A percentile compares a stretch with the other conserved stretches of the same genome.
Conservation (phyloP, 2,797 vertebrate species). For the Momotus momota region DNA sequence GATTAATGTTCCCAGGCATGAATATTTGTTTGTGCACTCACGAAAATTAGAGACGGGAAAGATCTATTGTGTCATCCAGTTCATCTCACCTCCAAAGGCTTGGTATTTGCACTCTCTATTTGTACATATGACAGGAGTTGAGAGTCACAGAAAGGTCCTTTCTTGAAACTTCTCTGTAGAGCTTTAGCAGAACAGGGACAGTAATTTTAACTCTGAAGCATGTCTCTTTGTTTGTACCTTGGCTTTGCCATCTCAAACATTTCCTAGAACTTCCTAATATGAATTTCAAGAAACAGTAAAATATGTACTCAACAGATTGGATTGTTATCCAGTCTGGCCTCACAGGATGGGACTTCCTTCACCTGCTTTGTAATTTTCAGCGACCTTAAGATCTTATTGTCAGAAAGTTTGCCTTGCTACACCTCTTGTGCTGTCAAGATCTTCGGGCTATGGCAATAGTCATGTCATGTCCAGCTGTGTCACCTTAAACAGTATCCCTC, state of each 20-base stretch:
- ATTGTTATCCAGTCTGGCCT: neutral
- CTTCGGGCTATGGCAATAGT: neutral
- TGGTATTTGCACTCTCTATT: neutral
- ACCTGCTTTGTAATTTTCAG: neutral
- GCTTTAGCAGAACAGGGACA: neutral
- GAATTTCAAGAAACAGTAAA: neutral
- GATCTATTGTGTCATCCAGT: neutral
- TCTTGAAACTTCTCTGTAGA: neutral
- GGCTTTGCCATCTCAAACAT: neutral
- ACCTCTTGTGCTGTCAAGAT: neutral
- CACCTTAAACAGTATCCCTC: neutral
- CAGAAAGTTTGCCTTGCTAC: neutral
- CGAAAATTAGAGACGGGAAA: slow-evolving; percentile 41
- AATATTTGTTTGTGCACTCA: slow-evolving; percentile 32
- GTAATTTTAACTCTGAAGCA: neutral
- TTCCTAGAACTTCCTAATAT: neutral
- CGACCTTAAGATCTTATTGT: neutral
- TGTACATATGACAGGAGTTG: neutral
- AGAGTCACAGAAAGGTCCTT: neutral
- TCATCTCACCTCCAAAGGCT: neutral
- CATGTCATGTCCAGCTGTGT: neutral
- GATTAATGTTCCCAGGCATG: slow-evolving; percentile 39
- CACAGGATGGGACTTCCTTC: neutral
- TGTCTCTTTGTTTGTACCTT: neutral
- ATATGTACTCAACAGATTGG: neutral